These are phyloP conservation scores for Opisthocomus hoazin DNA, from an alignment of 2,113 vertebrate genomes.

Conservation along the genomic window DNA sequence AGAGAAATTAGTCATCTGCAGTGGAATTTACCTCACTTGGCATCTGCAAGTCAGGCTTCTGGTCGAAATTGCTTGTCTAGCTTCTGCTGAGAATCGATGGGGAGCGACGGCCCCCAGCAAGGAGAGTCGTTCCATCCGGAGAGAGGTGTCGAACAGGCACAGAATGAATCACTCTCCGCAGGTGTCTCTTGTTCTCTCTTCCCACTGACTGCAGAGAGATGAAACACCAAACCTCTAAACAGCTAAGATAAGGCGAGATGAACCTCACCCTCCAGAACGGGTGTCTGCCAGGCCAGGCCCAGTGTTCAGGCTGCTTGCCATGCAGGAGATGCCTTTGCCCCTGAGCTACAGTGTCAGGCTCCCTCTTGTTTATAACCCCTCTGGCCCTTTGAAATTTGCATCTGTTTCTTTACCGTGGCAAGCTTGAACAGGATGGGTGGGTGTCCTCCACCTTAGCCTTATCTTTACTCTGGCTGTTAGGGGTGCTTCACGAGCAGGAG, in stretches of 20 bases:
- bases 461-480: neutral
- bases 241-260: constrained; percentile 33
- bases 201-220: neutral
- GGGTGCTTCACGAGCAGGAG: neutral
- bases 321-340: constrained; percentile 14
- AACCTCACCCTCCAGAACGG: neutral
- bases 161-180: constrained; percentile 42
- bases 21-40: neutral
- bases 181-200: constrained; percentile 36
- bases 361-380: constrained; percentile 38
- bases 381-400: constrained; percentile 47
- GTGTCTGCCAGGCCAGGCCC: neutral
- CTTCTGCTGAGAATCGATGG: neutral
- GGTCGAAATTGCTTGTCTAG: neutral
- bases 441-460: constrained; percentile 44
- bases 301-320: neutral
- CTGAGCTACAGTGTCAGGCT: neutral
- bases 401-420: constrained; percentile 19
- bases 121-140: neutral
- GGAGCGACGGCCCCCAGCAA: neutral
- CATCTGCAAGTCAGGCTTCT: neutral
- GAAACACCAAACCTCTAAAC: neutral
- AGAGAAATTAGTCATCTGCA: neutral
- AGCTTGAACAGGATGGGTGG: constrained; percentile 27
- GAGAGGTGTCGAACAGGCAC: neutral